Evolutionary conservation across 2,888 invertebrate species (phyloP).

Genomic region (Ormyrus rosae): DNA sequence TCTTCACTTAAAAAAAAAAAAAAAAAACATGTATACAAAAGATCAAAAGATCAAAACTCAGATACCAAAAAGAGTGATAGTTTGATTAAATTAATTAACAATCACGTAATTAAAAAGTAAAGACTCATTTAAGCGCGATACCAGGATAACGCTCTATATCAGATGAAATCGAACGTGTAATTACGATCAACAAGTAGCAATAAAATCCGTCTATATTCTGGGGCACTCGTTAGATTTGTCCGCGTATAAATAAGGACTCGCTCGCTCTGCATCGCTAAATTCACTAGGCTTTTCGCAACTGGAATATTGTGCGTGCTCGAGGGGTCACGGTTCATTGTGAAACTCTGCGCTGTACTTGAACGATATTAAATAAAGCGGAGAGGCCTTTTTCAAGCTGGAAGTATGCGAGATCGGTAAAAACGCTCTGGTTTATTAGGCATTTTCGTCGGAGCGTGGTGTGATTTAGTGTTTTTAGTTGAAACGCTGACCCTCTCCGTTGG

Average conservation of each 20-base stretch:
- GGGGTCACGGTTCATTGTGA: neutral
- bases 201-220: slow-evolving; percentile 32
- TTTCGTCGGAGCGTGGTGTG: too few species aligned
- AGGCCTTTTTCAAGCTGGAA: too few species aligned
- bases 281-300: slow-evolving; percentile 24
- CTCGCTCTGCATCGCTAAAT: slow-evolving; percentile 21
- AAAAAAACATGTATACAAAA: too few species aligned
- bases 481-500: too few species aligned
- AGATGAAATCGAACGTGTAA: slow-evolving; percentile 24
- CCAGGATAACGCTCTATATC: slow-evolving; percentile 23
- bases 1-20: too few species aligned
- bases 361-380: too few species aligned
- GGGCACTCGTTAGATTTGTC: slow-evolving; percentile 19
- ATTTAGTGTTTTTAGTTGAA: too few species aligned
- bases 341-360: neutral
- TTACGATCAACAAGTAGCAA: slow-evolving; percentile 35
- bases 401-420: too few species aligned
- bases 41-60: too few species aligned
- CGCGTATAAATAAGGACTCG: slow-evolving; percentile 15
- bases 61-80: too few species aligned
- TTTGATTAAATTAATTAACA: neutral
- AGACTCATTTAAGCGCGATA: slow-evolving; percentile 23
- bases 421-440: too few species aligned
- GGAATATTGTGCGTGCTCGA: neutral
- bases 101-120: slow-evolving; percentile 14